Percentiles rank a stretch among this genome's conserved stretches.
phyloP scores from a whole-genome alignment of 2,113 vertebrate species.

The Saccopteryx bilineata region DNA sequence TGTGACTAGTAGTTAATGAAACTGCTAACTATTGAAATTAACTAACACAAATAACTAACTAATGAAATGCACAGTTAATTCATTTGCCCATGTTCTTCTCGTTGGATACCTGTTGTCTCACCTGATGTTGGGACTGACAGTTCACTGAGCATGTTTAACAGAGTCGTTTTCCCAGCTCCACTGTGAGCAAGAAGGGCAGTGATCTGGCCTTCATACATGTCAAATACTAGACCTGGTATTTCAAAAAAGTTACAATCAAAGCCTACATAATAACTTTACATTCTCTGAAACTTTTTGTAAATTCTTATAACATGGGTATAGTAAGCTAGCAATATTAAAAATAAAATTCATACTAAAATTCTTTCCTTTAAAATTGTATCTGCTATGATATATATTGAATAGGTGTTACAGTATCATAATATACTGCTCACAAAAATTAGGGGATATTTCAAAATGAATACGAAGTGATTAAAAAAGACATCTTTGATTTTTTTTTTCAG shows the following conservation, averaged over 20 bases:
- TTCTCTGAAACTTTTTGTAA: neutral
- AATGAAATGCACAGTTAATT: neutral
- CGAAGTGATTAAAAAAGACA: no score
- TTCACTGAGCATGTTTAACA: slow-evolving; percentile 94
- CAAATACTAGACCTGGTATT: slow-evolving; percentile 91
- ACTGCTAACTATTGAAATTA: no score
- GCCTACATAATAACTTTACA: neutral
- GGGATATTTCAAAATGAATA: no score
- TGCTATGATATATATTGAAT: neutral
- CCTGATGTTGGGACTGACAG: slow-evolving; percentile 90
- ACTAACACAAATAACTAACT: neutral
- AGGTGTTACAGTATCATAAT: neutral
- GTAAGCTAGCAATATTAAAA: neutral
- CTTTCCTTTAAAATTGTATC: neutral
- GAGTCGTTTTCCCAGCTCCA: slow-evolving; percentile 94
- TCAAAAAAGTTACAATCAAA: neutral
- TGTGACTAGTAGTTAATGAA: neutral
- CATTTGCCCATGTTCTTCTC: neutral
- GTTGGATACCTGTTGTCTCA: slow-evolving; percentile 53
- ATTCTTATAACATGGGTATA: neutral
- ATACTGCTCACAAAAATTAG: no score
- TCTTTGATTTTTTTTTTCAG: no score
- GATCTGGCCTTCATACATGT: slow-evolving; percentile 96
- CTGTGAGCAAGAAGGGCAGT: slow-evolving; percentile 97
- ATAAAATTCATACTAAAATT: neutral